These are phyloP conservation scores for Lochmaea crataegi DNA, from an alignment of 2,888 invertebrate genomes.

Conservation along the genomic window DNA sequence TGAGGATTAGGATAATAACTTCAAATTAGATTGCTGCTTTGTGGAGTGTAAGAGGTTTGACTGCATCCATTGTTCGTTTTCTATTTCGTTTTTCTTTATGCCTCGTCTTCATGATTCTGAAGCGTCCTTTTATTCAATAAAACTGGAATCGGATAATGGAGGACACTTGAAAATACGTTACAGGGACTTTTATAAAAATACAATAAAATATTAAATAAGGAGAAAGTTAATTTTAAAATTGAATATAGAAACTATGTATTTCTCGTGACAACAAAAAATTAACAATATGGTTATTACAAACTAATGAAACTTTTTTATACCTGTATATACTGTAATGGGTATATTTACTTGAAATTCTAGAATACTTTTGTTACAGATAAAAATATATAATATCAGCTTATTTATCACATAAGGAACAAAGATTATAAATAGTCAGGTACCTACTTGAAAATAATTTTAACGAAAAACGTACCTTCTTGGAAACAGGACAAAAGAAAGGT, in stretches of 20 bases:
- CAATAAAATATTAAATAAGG: background rate
- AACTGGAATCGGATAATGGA: background rate
- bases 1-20: conserved; percentile 26
- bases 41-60: conserved; percentile 28
- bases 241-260: background rate
- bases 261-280: background rate
- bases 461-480: too few relatives aligned
- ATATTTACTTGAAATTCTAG: too few relatives aligned
- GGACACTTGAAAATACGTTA: background rate
- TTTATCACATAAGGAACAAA: too few relatives aligned
- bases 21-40: conserved; percentile 19
- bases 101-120: background rate
- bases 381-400: too few relatives aligned
- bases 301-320: too few relatives aligned
- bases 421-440: too few relatives aligned
- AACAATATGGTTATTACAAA: too few relatives aligned
- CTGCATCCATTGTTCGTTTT: conserved; percentile 22
- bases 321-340: too few relatives aligned
- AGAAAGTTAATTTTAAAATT: background rate
- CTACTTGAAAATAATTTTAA: too few relatives aligned
- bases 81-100: conserved; percentile 2
- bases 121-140: conserved; percentile 7
- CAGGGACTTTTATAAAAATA: background rate
- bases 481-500: too few relatives aligned
- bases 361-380: too few relatives aligned